Evolutionary conservation across 2,797 vertebrate genomes (phyloP).

Genomic region (Channa striata): DNA sequence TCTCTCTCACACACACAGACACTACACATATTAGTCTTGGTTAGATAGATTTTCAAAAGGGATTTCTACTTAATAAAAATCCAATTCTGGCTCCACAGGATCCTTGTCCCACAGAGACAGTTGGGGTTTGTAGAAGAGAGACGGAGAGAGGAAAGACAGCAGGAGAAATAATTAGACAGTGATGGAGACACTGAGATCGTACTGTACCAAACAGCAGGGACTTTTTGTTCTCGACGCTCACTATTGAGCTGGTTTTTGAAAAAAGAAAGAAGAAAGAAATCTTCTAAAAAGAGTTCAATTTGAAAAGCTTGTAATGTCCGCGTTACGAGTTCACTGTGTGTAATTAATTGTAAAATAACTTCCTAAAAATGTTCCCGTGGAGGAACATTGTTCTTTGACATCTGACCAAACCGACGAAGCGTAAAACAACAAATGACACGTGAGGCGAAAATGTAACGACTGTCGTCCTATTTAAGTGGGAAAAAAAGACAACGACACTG

Average conservation of each 20-base stretch:
- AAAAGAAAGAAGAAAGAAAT: not conserved
- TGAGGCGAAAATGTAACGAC: no score
- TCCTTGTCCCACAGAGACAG: conserved; percentile 48
- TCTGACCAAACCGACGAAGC: not conserved
- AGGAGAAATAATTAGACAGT: conserved; percentile 67
- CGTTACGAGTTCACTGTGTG: not conserved
- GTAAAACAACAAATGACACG: no score
- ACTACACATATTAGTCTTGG: conserved; percentile 17
- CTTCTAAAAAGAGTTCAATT: conserved; percentile 1
- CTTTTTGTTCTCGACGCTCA: conserved; percentile 2
- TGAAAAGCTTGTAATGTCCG: not conserved
- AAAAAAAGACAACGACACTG: no score
- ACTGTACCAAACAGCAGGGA: conserved; percentile 23
- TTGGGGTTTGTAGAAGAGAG: conserved; percentile 40
- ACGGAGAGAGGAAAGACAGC: conserved; percentile 45
- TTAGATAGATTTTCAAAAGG: conserved; percentile 58
- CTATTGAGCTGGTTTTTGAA: not conserved
- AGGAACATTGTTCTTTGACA: not conserved
- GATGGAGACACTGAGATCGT: conserved; percentile 60
- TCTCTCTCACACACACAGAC: not conserved
- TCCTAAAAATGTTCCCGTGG: not conserved
- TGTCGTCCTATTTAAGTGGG: not conserved
- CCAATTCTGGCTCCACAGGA: conserved; percentile 62
- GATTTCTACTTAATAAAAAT: conserved; percentile 69
- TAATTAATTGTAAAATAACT: not conserved